Conservation (phyloP, 1,140 invertebrate genomes). For the Drosophila varians region DNA sequence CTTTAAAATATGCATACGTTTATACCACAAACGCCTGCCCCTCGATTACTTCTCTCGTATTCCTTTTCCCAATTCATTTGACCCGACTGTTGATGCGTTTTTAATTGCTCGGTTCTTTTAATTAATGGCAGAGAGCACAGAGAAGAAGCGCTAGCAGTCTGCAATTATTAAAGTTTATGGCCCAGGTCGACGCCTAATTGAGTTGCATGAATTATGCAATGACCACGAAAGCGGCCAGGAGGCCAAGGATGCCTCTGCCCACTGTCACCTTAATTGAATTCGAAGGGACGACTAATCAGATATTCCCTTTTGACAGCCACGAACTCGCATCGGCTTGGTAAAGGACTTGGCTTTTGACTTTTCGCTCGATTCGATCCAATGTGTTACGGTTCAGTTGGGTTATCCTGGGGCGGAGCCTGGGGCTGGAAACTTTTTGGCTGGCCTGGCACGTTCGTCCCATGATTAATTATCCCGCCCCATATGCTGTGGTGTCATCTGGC, state of each 20-base stretch:
- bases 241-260: conserved; percentile 22
- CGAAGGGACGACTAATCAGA: conserved; percentile 64
- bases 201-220: conserved; percentile 64
- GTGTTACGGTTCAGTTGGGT: conserved; percentile 16
- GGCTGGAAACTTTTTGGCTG: conserved; percentile 52
- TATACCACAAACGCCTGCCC: background rate
- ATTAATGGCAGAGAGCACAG: conserved; percentile 49
- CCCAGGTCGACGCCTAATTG: conserved; percentile 51
- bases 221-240: background rate
- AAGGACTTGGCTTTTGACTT: conserved; percentile 25
- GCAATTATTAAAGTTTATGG: conserved; percentile 56
- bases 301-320: conserved; percentile 60
- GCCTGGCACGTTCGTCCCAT: conserved; percentile 60
- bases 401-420: background rate
- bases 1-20: background rate
- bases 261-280: conserved; percentile 60
- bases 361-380: conserved; percentile 27
- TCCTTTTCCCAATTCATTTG: too few relatives aligned
- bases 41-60: background rate
- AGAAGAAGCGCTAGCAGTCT: background rate
- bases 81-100: conserved; percentile 57
- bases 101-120: conserved; percentile 69
- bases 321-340: conserved; percentile 39
- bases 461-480: conserved; percentile 74
- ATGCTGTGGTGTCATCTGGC: conserved; percentile 71